phyloP scores from a whole-genome alignment of 2,888 invertebrate genomes.

The Calameuta idolon region DNA sequence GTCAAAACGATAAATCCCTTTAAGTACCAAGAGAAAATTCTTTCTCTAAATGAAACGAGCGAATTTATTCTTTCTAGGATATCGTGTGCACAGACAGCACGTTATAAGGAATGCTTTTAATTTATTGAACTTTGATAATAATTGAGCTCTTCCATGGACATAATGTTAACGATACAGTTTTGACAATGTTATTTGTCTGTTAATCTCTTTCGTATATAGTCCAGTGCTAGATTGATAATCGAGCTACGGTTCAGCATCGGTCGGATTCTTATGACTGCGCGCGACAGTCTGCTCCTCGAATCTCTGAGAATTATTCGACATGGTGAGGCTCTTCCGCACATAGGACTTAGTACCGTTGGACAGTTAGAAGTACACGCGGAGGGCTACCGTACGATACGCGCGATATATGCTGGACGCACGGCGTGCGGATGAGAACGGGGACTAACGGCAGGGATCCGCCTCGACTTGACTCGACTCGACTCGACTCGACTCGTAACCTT shows the following conservation, averaged over 20 bases:
- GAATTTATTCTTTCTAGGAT: background rate
- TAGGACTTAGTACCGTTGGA: constrained; percentile 1
- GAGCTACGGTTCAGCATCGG: background rate
- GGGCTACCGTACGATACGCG: background rate
- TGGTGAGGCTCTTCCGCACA: background rate
- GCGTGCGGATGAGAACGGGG: constrained; percentile 25
- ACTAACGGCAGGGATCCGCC: constrained; percentile 37
- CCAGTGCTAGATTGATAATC: background rate
- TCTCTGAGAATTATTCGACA: background rate
- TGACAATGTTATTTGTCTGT: background rate
- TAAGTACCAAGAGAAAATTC: too few species aligned
- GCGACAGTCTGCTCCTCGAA: background rate
- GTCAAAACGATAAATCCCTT: too few species aligned
- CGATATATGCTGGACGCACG: background rate
- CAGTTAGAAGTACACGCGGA: background rate
- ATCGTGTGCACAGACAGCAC: too few species aligned
- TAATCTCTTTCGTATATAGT: background rate
- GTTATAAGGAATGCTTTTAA: background rate
- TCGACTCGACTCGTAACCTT: constrained; percentile 57
- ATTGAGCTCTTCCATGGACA: background rate
- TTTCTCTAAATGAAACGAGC: background rate
- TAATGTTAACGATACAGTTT: background rate
- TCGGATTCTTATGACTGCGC: background rate
- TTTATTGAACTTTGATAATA: background rate
- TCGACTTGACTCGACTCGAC: constrained; percentile 38